Base-by-base conservation (phyloP, 2,797 vertebrate genomes). In the Danio aesculapii region DNA sequence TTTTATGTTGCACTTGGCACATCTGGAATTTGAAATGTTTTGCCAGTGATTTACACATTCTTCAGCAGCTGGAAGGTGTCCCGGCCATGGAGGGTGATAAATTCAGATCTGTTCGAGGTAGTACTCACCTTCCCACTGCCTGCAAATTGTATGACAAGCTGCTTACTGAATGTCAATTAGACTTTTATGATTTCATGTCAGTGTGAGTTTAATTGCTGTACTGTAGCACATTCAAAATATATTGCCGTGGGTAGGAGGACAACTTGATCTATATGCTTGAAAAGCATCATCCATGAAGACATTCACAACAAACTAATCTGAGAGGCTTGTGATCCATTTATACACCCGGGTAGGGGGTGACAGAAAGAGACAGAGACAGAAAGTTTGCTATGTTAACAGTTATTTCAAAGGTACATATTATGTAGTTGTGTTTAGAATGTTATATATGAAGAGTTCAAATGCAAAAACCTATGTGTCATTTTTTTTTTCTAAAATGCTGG, bases 11-110 rank as follows among this genome's bases (percentile, higher is more conserved):
- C 41, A 58, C 77, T 84, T 79, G 77, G 77, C 86, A 82, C 77
- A 74, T 84, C 79, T 77, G 72, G 62, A 80, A 84, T 81, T 57
- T 76, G 79, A 82, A 84, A 81, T 77, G 52, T 75, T 86, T 86
- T 79, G 82, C 52, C 59, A 58, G 77, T 59, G 70, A 81, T 84
- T 84, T 82, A 83, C 81, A 81, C 67, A 39, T 78, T 69, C 16
- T 69, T 41, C 64, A 72, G 77, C 69, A 74, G 80, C 67, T 86
- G 78, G 79, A 86, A 76, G 61, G 49, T 49, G 21, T 74, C 55
- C 50, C 67, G 71, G 59, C 71, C 55, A 43, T n/a, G 53, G 72
- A 8, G 8, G 76, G 77, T 53, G 77, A 88, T 83, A 81, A 86
- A 86, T 87, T 76, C 55, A 57, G 46, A 64, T 79, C 71, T 41